Evolutionary conservation across 2,113 vertebrate species (phyloP), one percentile per base, ranked within the genome.

Genomic region (Ptychochromis oligacanthus): DNA sequence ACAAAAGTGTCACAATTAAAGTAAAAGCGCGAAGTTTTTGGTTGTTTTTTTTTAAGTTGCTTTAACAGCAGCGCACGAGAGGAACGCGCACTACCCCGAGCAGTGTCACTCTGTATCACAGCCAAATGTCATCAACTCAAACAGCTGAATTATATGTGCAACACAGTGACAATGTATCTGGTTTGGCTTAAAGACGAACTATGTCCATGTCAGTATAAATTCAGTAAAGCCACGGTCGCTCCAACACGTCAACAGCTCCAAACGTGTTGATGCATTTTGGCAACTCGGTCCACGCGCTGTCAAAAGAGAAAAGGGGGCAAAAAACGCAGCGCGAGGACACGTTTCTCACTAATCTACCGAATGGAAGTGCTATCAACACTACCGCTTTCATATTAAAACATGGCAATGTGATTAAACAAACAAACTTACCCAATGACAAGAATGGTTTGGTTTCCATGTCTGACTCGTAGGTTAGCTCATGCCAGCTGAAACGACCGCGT

Each of bases 381-480:
- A 20, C 10, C 24, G 59, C 61, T 7, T 20, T 40, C 7, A 40
- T 4, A 58, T 38, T 70, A 55, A 4, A 26, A 17, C 40, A 11
- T 22, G 43, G 61, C 49, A 74, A 31, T 79, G 75, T 78, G 75
- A 80, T 72, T 4, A 58, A 79, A 83, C 64, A 88, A 76, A 83
- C 77, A 91, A 95, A 96, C 96, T 96, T 87, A 96, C 96, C 96
- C 95, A 96, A 89, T 93, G 96, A 96, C 93, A 96, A 88, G 94
- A 96, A 96, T 28, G 96, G 96, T 94, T 96, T 96, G 91, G 96
- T 96, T 89, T 96, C 96, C 96, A 96, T 96, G 88, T 92, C 92
- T 81, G 91, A 57, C 85, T 87, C 64, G 84, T 82, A 58, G 89
- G 89, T 95, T 96, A 96, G 95, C 96, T 96, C 96, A 96, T 96